A percentile compares a stretch with the other conserved stretches of the same genome.
Evolutionary conservation across 2,113 vertebrate species (phyloP).

Genomic region (Geococcyx californianus): DNA sequence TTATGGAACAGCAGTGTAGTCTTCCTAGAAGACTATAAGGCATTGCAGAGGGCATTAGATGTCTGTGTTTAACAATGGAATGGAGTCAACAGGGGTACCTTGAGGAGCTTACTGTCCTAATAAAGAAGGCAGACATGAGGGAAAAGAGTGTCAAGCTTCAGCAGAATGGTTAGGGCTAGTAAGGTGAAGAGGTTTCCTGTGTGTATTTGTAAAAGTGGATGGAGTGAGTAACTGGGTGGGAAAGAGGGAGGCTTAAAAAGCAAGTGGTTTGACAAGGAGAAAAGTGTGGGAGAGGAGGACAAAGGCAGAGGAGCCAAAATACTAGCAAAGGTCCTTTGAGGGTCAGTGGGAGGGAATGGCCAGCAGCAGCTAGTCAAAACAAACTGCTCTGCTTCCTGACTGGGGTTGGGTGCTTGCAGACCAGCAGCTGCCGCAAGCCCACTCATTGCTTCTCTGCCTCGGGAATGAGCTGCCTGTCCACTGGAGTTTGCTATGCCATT

Average conservation of each 20-base stretch:
- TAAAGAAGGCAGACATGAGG: not conserved
- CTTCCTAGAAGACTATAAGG: not conserved
- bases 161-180: not conserved
- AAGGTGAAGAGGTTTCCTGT: not conserved
- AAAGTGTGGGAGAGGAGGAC: not conserved
- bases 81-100: not conserved
- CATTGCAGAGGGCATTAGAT: not conserved
- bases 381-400: not conserved
- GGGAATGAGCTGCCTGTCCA: not conserved
- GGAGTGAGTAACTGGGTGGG: not conserved
- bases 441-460: not conserved
- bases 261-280: not conserved
- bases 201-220: not conserved
- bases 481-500: not conserved
- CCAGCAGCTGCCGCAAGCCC: not conserved
- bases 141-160: not conserved
- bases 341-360: not conserved
- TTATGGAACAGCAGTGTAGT: not conserved
- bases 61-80: not conserved
- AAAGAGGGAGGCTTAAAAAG: not conserved
- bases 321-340: not conserved
- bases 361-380: constrained; percentile 5
- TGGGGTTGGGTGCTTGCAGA: not conserved
- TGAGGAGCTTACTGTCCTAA: not conserved
- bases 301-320: not conserved